phyloP scores from a whole-genome alignment of 35 echinoderm and acorn worm species.

The Ptychodera flava region DNA sequence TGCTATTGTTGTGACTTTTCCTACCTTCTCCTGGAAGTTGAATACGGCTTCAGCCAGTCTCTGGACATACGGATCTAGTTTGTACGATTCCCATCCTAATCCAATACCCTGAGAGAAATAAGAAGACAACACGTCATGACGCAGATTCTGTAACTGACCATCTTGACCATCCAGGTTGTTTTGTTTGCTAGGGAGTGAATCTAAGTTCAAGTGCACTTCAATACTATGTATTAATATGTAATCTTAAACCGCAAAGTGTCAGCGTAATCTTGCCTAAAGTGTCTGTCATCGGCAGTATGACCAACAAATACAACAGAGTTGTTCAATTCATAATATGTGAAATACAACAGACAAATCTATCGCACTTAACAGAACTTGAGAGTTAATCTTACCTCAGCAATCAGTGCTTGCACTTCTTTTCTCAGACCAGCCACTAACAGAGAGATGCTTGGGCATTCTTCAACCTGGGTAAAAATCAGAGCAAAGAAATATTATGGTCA shows the following conservation, averaged over 20 bases:
- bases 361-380: too few relatives aligned
- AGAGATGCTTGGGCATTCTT: conserved; percentile 74
- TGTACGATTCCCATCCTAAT: conserved; percentile 94
- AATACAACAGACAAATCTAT: too few relatives aligned
- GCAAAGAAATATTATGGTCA: too few relatives aligned
- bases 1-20: neutral
- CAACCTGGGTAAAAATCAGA: conserved; percentile 30
- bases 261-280: neutral
- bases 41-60: conserved; percentile 92
- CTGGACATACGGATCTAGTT: conserved; percentile 96
- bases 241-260: neutral
- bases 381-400: conserved; percentile 97
- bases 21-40: conserved; percentile 98
- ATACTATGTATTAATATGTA: neutral
- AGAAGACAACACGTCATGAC: neutral
- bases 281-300: neutral
- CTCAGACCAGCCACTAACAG: conserved; percentile 92
- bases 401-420: conserved; percentile 86
- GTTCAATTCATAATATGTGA: too few relatives aligned
- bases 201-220: too few relatives aligned
- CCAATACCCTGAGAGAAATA: conserved; percentile 55
- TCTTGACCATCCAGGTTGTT: too few relatives aligned
- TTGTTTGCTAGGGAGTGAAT: too few relatives aligned
- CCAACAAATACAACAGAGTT: too few relatives aligned
- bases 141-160: too few relatives aligned